phyloP scores from a whole-genome alignment of 2,888 invertebrate species.

The Calameuta idolon region DNA sequence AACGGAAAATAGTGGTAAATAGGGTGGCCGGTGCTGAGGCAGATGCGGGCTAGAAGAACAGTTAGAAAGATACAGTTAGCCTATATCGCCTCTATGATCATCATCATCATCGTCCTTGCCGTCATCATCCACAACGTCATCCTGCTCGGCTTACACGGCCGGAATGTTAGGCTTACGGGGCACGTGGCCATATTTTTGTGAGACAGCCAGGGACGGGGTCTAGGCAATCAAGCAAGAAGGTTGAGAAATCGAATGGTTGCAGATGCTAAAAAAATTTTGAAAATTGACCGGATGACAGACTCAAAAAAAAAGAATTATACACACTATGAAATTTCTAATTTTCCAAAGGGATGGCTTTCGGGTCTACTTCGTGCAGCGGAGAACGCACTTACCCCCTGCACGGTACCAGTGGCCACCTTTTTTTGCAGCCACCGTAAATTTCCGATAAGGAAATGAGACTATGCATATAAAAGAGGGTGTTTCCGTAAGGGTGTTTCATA shows the following conservation, averaged over 20 bases:
- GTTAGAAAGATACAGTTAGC: constrained; percentile 20
- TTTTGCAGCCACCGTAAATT: constrained; percentile 41
- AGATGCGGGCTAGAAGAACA: constrained; percentile 28
- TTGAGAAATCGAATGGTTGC: neutral
- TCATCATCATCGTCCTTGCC: constrained; percentile 2
- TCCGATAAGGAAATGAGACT: constrained; percentile 65
- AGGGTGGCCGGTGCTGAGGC: constrained; percentile 18
- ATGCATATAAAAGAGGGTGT: constrained; percentile 63
- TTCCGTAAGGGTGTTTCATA: constrained; percentile 45
- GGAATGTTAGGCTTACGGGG: neutral
- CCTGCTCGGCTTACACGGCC: neutral
- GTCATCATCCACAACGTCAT: neutral
- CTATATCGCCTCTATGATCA: constrained; percentile 1
- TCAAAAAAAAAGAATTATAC: neutral
- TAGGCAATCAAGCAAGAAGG: neutral
- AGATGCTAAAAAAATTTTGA: neutral
- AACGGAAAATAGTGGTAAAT: constrained; percentile 21
- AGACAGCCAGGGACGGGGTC: neutral
- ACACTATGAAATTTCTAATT: neutral
- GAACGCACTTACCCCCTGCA: neutral
- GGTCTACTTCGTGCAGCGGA: neutral
- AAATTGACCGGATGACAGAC: neutral
- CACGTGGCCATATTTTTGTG: neutral
- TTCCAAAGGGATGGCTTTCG: neutral
- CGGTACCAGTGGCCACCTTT: neutral